These are phyloP conservation scores for Mesitornis unicolor DNA, from an alignment of 2,113 vertebrate species.

Conservation along the genomic window DNA sequence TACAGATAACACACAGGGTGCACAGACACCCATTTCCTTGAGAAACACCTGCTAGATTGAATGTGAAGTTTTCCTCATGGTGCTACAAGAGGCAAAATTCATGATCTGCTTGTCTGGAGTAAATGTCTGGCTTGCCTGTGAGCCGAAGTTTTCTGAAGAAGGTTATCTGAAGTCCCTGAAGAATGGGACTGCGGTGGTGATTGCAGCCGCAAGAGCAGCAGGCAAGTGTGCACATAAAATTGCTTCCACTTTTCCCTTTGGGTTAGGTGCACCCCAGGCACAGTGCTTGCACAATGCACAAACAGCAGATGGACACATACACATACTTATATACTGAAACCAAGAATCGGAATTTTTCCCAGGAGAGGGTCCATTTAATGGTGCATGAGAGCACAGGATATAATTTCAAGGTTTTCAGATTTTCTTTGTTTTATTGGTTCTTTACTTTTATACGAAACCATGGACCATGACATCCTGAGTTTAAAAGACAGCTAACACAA, in stretches of 20 bases:
- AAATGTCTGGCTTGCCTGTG: background rate
- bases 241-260: background rate
- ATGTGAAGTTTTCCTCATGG: rapidly evolving
- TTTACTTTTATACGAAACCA: background rate
- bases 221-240: rapidly evolving
- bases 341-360: background rate
- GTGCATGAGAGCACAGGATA: rapidly evolving
- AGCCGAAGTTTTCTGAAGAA: background rate
- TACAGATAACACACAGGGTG: background rate
- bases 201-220: rapidly evolving
- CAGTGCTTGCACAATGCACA: background rate
- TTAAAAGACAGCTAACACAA: background rate
- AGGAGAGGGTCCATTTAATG: background rate
- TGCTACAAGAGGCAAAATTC: background rate
- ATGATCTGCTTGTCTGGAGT: background rate
- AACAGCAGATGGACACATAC: background rate
- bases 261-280: rapidly evolving
- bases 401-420: background rate
- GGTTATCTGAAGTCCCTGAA: too few species aligned
- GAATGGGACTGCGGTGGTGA: background rate
- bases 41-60: background rate
- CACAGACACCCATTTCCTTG: background rate
- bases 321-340: background rate
- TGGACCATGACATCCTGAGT: background rate
- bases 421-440: background rate